phyloP scores from a whole-genome alignment of 1,140 invertebrate species.

The Bombyx mandarina region DNA sequence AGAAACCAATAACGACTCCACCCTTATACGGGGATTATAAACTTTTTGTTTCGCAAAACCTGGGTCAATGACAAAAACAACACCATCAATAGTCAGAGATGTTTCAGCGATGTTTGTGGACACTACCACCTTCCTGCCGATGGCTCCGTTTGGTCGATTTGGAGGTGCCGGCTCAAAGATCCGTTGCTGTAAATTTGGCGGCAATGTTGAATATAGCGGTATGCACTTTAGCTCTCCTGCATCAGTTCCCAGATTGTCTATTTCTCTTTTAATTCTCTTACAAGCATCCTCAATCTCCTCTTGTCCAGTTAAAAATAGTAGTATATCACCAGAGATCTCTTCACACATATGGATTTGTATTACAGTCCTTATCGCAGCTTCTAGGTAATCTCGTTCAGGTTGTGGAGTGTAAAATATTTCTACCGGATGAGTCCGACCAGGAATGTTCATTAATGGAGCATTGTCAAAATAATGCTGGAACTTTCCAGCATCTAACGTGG shows the following conservation, averaged over 20 bases:
- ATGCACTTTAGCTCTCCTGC: conserved; percentile 98
- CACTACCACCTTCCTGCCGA: conserved; percentile 95
- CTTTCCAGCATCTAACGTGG: conserved; percentile 99
- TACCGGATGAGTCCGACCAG: conserved; percentile 75
- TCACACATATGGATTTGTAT: conserved; percentile 99
- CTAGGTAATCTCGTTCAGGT: conserved; percentile 97
- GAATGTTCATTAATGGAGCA: conserved; percentile 98
- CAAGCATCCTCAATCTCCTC: conserved; percentile 99
- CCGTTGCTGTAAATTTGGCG: conserved; percentile 95
- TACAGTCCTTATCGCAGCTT: conserved; percentile 98
- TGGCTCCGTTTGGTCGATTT: conserved; percentile 92
- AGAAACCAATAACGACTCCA: conserved; percentile 97
- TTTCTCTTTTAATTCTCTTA: conserved; percentile 96
- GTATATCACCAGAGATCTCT: conserved; percentile 92
- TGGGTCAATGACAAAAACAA: conserved; percentile 99
- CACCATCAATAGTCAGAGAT: conserved; percentile 98
- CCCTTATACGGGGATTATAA: conserved; percentile 74
- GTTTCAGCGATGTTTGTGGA: conserved; percentile 99
- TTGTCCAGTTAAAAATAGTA: conserved; percentile 95
- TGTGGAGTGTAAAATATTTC: conserved; percentile 98
- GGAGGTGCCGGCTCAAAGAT: conserved; percentile 98
- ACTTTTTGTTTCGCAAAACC: conserved; percentile 98
- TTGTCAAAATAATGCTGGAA: conserved; percentile 99
- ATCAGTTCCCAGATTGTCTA: conserved; percentile 96
- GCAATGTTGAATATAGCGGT: conserved; percentile 97